These are phyloP conservation scores for Tipula lateralis DNA, from an alignment of 2,888 invertebrate genomes.

Conservation along the genomic window DNA sequence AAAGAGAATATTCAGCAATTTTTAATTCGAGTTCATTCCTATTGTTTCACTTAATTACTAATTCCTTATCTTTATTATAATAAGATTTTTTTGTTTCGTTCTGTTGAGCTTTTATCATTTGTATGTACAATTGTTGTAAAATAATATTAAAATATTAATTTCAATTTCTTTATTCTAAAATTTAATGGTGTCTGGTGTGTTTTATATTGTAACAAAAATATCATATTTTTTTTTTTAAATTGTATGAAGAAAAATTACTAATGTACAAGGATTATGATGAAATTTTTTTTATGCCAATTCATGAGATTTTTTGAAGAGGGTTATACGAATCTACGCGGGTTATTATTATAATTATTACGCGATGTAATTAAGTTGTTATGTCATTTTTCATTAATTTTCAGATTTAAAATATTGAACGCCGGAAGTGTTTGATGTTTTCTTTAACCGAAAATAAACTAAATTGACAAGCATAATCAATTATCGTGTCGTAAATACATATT, in stretches of 20 bases:
- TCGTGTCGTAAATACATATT: background rate
- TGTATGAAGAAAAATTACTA: background rate
- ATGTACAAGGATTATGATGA: background rate
- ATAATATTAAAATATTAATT: constrained; percentile 19
- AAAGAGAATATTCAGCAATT: background rate
- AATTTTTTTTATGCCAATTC: background rate
- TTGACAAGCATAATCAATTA: background rate
- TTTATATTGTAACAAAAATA: constrained; percentile 9
- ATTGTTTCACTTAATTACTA: constrained; percentile 1
- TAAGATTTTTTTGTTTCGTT: background rate
- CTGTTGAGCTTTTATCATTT: background rate
- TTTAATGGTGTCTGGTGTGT: constrained; percentile 19
- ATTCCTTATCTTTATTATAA: constrained; percentile 24
- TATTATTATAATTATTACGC: background rate
- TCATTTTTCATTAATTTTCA: background rate
- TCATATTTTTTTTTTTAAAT: background rate
- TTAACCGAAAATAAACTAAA: background rate
- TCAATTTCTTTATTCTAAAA: background rate
- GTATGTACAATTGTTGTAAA: background rate
- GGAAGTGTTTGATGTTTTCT: background rate
- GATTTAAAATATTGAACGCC: background rate
- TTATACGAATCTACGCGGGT: background rate
- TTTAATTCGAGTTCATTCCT: background rate
- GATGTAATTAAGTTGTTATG: background rate
- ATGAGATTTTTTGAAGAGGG: background rate